Base-by-base conservation (phyloP, 2,888 invertebrate genomes). In the Lamellibrachia satsuma region DNA sequence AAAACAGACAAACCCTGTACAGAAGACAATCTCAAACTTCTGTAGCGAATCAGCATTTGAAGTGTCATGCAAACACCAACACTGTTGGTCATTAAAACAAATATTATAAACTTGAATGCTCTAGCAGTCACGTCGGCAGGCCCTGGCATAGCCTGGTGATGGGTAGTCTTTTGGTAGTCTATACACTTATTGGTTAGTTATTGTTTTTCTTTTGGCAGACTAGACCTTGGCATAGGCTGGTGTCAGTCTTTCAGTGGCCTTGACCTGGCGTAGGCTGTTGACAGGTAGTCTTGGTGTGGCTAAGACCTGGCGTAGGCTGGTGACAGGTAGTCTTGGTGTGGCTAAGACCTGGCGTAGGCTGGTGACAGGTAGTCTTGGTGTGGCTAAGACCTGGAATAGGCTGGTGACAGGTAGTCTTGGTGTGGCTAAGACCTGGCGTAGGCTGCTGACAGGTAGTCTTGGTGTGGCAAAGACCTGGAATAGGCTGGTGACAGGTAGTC, bases 401-500 rank as follows among this genome's bases (percentile, higher is more conserved):
- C 15, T 11, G 60, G 60, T 60, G 60, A 15, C 60, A 15, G 60
- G 60, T 8, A 60, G 60, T 60, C 15, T 11, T 60, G 60, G 60
- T 11, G 11, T 52, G 15, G 9, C 55, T 39, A 27, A 8, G 55
- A 22, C 2, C 39, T 91, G 91, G 95, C 95, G 93, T 95, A 96
- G 3, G 96, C 96, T 39, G 94, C 94, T 57, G 94, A 94, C 9
- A 96, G 94, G 92, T 94, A 96, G 8, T 94, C 93, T 93, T 96
- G 60, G 60, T 15, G n/a, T n/a, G n/a, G n/a, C n/a, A n/a, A n/a
- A n/a, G n/a, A n/a, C n/a, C n/a, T n/a, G n/a, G n/a, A n/a, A 60
- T 60, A 60, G 60, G 60, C 11, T 9, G 60, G 60, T 60, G 60
- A 3, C 60, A 60, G 60, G n/a, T 75, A 75, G 75, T 15, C 75